Percentiles rank a stretch among this genome's conserved stretches.
phyloP scores from a whole-genome alignment of 2,888 invertebrate genomes.

The Acheta domesticus region DNA sequence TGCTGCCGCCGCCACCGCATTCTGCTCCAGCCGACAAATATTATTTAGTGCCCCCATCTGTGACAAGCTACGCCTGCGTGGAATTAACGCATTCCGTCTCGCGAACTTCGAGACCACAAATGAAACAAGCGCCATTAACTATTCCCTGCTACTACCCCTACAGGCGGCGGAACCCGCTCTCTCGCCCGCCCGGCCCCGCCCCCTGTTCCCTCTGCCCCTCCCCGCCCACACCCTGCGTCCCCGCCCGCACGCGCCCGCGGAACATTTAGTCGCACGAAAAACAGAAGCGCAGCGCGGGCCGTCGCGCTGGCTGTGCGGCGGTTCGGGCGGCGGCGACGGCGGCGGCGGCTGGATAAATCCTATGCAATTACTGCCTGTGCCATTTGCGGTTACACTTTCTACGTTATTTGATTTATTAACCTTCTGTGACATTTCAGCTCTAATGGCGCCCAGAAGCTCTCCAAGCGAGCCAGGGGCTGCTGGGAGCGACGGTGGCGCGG shows the following conservation, averaged over 20 bases:
- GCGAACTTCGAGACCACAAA: constrained; percentile 1
- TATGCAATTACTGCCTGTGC: constrained; percentile 7
- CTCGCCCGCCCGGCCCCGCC: background rate
- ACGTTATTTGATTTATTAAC: constrained; percentile 9
- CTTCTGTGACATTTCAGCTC: constrained; percentile 2
- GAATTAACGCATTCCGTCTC: constrained; percentile 18
- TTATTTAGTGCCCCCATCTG: constrained; percentile 9
- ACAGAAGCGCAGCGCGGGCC: background rate
- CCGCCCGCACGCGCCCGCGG: background rate
- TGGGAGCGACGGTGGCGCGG: background rate
- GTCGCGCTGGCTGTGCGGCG: background rate
- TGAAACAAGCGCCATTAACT: constrained; percentile 18
- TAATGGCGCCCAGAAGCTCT: background rate
- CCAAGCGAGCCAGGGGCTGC: background rate
- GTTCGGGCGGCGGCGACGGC: background rate
- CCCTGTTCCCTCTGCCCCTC: no score
- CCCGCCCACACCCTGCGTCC: no score
- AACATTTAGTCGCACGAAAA: background rate
- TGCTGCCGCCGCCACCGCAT: background rate
- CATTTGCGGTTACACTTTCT: constrained; percentile 1
- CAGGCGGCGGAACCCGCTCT: background rate
- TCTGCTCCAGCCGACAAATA: background rate
- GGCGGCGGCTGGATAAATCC: background rate
- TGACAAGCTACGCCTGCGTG: background rate
- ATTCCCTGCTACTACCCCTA: background rate